These are phyloP conservation scores for Galendromus occidentalis DNA, from an alignment of 1,140 invertebrate species.

Conservation along the genomic window DNA sequence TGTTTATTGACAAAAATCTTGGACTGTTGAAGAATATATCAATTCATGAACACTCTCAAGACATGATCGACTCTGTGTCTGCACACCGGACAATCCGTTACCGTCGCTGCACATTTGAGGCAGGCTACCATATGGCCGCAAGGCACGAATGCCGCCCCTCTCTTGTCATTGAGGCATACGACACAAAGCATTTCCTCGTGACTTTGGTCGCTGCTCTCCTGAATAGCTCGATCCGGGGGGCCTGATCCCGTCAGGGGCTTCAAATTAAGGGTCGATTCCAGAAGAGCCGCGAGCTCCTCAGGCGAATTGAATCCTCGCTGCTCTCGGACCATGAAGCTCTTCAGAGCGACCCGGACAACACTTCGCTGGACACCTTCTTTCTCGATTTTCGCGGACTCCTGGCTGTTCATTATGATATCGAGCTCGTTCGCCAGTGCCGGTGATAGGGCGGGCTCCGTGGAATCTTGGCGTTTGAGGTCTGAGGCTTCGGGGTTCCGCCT, in stretches of 20 bases:
- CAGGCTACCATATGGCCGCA: conserved; percentile 72
- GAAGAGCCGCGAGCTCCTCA: not conserved
- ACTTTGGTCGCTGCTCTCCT: conserved; percentile 52
- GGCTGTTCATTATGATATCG: not conserved
- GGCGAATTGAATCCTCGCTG: not conserved
- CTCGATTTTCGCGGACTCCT: not conserved
- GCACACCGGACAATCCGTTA: conserved; percentile 58
- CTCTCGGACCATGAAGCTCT: not conserved
- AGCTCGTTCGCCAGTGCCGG: not conserved
- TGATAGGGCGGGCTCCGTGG: conserved; percentile 20
- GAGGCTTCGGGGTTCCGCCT: conserved; percentile 32
- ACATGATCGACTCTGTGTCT: not conserved
- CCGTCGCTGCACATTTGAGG: conserved; percentile 50
- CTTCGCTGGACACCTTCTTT: not conserved
- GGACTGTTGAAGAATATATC: no score
- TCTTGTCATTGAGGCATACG: conserved; percentile 70
- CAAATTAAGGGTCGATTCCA: not conserved
- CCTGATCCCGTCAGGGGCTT: not conserved
- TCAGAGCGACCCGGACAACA: not conserved
- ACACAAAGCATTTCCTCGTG: conserved; percentile 59
- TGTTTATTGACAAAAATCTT: no score
- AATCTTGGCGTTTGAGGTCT: conserved; percentile 12
- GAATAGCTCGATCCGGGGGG: not conserved
- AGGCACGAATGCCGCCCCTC: conserved; percentile 63
- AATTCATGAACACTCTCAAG: not conserved